Evolutionary conservation across 2,113 vertebrate species (phyloP), one percentile per base, ranked within the genome.

Genomic region (Dasyornis broadbenti): DNA sequence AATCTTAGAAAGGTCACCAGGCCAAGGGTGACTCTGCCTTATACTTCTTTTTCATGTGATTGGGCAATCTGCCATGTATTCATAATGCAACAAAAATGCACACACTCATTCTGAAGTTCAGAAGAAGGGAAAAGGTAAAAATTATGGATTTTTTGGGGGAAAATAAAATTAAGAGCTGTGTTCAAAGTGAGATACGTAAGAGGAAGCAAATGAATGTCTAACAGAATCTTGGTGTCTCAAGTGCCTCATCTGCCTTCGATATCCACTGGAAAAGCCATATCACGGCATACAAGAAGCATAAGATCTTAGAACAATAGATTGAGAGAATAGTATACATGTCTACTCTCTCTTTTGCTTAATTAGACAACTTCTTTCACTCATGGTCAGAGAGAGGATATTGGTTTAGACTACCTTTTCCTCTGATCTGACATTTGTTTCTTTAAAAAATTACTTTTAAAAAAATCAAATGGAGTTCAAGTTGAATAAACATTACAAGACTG

Each of bases 1-100:
- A 94, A 76, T 64, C 49, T 56, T 59, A 72, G 52, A 78, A 84
- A 78, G 17, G 40, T 90, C 22, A 79, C 15, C n/a, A 94, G 35
- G 61, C 33, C 49, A 77, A 86, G 93, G 52, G 31, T 87, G n/a
- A 54, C 26, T 69, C 80, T 81, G 33, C 23, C 10, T 81, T 71
- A 44, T 26, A n/a, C 10, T 87, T 57, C 35, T 79, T 85, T 87
- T 61, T 79, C 33, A 27, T 42, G 57, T 91, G n/a, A 53, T 42
- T 1, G 3, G 20, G 17, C 0, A 3, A 61, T 60, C 31, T 76
- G 31, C 11, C 28, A 16, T 15, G 19, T 70, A 72, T 60, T 82
- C 31, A 13, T 45, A 85, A 49, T 10, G 65, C 5, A 59, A 42
- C 10, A 37, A 57, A 91, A 59, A 65, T 13, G 1, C 23, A 7